These are phyloP conservation scores for Micoletzkya japonica DNA, from an alignment of 2,888 invertebrate genomes.

Conservation along the genomic window DNA sequence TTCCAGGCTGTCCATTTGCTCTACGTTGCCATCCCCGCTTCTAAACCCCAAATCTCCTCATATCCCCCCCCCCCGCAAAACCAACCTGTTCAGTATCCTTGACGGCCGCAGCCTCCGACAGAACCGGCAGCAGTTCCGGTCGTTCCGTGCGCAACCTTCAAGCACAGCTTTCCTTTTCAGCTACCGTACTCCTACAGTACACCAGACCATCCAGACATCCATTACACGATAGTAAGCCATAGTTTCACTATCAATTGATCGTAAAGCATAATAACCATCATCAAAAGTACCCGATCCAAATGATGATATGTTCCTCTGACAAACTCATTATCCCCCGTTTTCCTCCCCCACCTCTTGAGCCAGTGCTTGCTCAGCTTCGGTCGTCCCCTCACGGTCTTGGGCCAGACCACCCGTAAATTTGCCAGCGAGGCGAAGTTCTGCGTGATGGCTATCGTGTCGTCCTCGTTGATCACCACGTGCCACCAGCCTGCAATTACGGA, in stretches of 20 bases:
- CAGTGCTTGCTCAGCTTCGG: slow-evolving; percentile 94
- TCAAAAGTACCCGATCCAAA: background rate
- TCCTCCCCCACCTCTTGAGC: slow-evolving; percentile 64
- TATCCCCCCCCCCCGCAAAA: background rate
- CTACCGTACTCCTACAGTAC: background rate
- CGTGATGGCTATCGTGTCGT: slow-evolving; percentile 93
- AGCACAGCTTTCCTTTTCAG: background rate
- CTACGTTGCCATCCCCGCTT: background rate
- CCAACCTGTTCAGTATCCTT: background rate
- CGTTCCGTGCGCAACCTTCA: slow-evolving; percentile 39
- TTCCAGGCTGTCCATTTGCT: background rate
- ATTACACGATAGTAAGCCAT: background rate
- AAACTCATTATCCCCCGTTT: slow-evolving; percentile 64
- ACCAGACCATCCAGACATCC: slow-evolving; percentile 2
- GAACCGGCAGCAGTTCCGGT: slow-evolving; percentile 43
- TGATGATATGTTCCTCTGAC: background rate
- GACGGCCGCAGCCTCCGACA: slow-evolving; percentile 31
- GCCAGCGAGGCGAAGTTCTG: slow-evolving; percentile 91
- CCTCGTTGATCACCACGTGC: slow-evolving; percentile 97
- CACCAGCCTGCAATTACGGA: slow-evolving; percentile 99
- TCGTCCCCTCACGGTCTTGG: slow-evolving; percentile 77
- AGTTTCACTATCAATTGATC: background rate
- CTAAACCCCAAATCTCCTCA: slow-evolving; percentile 8
- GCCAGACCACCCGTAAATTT: slow-evolving; percentile 77
- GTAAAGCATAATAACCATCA: background rate